Evolutionary conservation across 2,888 invertebrate genomes (phyloP).

Genomic region (Nasonovia ribisnigri): DNA sequence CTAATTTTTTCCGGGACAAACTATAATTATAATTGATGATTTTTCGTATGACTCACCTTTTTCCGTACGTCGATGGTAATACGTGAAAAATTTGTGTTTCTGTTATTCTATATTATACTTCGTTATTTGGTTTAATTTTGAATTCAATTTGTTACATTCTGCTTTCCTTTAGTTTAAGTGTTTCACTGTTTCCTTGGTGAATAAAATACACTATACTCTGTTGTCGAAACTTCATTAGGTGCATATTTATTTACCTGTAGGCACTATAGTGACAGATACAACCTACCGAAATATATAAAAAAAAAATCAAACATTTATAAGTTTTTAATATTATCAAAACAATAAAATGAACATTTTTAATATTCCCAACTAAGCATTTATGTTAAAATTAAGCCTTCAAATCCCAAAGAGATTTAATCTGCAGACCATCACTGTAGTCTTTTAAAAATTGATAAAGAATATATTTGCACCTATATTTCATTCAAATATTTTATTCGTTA

Average conservation of each 20-base stretch:
- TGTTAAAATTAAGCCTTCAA: not conserved
- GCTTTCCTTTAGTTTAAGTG: not conserved
- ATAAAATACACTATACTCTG: not conserved
- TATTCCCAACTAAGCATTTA: not conserved
- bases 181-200: not conserved
- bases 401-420: not conserved
- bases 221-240: not conserved
- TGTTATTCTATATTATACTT: not conserved
- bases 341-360: not conserved
- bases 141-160: not conserved
- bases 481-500: not conserved
- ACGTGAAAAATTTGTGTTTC: not conserved
- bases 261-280: not conserved
- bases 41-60: constrained; percentile 49
- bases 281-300: not conserved
- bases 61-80: not conserved
- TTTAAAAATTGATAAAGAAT: not conserved
- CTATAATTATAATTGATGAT: constrained; percentile 40
- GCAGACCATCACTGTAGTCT: not conserved
- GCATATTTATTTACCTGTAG: not conserved
- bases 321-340: not conserved
- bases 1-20: constrained; percentile 42
- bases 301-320: not conserved
- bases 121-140: not conserved
- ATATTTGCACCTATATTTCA: not conserved